phyloP scores from a whole-genome alignment of 2,113 vertebrate species.

The Peromyscus polionotus region DNA sequence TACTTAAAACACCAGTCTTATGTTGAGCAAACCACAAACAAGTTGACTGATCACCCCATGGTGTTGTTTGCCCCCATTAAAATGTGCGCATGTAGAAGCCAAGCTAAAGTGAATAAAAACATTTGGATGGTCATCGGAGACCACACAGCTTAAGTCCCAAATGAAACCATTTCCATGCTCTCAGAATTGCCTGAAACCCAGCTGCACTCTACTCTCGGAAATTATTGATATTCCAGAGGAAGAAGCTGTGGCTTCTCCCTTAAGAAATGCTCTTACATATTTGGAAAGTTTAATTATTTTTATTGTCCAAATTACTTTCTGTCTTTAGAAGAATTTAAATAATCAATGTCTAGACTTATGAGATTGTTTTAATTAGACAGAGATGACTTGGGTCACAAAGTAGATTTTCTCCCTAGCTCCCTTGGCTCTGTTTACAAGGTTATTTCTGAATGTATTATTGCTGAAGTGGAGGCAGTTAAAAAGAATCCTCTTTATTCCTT shows the following conservation, averaged over 20 bases:
- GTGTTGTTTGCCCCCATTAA: conserved; percentile 36
- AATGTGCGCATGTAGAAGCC: neutral
- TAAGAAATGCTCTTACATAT: conserved; percentile 73
- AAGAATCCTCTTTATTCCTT: conserved; percentile 63
- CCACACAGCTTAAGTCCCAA: neutral
- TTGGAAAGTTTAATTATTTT: conserved; percentile 79
- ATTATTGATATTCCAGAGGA: conserved; percentile 35
- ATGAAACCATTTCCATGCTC: neutral
- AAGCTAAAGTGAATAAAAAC: neutral
- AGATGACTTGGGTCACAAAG: conserved; percentile 46
- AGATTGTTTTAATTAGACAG: conserved; percentile 80
- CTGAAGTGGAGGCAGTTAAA: neutral
- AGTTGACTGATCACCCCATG: neutral
- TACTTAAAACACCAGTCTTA: conserved; percentile 52
- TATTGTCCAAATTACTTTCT: conserved; percentile 78
- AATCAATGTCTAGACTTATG: conserved; percentile 78
- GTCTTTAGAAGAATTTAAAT: conserved; percentile 73
- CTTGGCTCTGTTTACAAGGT: conserved; percentile 69
- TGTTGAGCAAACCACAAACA: neutral
- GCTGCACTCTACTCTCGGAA: neutral
- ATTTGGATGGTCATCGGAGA: neutral
- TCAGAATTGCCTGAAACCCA: neutral
- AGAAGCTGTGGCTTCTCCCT: conserved; percentile 52
- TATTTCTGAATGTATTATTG: conserved; percentile 61
- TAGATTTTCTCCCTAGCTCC: conserved; percentile 28